Evolutionary conservation across 2,888 invertebrate species (phyloP).

Genomic region (Neocrepidodera transversa): DNA sequence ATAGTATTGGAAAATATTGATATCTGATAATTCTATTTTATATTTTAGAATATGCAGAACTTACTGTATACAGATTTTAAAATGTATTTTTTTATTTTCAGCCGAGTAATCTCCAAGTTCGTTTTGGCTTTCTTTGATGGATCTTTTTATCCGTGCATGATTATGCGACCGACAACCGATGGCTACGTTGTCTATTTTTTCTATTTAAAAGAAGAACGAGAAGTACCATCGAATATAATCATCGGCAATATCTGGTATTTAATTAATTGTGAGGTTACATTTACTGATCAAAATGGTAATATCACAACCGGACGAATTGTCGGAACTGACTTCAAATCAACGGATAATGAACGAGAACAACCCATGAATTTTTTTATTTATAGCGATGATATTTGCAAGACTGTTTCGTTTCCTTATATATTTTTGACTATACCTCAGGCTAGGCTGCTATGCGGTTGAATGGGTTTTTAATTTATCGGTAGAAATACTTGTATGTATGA

Average conservation of each 20-base stretch:
- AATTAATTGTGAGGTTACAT: conserved; percentile 19
- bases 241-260: conserved; percentile 21
- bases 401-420: conserved; percentile 25
- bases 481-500: no score
- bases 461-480: no score
- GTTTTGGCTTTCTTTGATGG: conserved; percentile 21
- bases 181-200: conserved; percentile 27
- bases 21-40: no score
- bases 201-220: conserved; percentile 21
- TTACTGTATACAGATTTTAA: background rate
- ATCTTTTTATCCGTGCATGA: conserved; percentile 25
- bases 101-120: conserved; percentile 15
- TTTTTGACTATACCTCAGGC: conserved; percentile 21
- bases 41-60: no score
- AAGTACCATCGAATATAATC: conserved; percentile 21
- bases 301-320: conserved; percentile 15
- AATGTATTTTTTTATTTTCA: conserved; percentile 20
- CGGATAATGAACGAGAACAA: conserved; percentile 7
- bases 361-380: conserved; percentile 28
- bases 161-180: conserved; percentile 6
- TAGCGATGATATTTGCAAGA: background rate
- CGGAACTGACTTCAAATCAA: conserved; percentile 18
- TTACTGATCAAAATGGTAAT: conserved; percentile 16
- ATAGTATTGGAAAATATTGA: no score
- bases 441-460: conserved; percentile 4